Evolutionary conservation across 2,888 invertebrate genomes (phyloP), one percentile per base, ranked within the genome.

Genomic region (Pseudoips prasinana): DNA sequence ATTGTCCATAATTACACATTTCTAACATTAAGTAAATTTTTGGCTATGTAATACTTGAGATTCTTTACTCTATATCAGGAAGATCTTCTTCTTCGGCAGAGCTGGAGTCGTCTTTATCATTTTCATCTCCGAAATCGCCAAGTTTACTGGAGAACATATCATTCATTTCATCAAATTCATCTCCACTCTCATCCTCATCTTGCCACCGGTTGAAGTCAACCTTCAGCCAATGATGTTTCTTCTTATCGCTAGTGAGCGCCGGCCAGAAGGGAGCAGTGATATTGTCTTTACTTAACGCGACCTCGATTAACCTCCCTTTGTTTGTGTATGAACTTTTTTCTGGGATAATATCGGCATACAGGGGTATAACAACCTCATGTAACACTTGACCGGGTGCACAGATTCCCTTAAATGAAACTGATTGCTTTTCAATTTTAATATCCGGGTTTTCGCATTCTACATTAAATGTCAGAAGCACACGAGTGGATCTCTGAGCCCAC

Each of bases 191-290:
- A 64, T 96, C 96, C 83, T 98, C 98, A 88, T 98, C 98, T 77
- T 94, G 94, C 98, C 98, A 99, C 83, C 97, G 97, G 72, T 96
- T 94, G 77, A 99, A 99, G 75, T 99, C 98, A 53, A 97, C 95
- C 89, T 98, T 98, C 49, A 99, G 90, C 96, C 98, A 98, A 76
- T 98, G 97, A 65, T 94, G 93, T 88, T 98, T 98, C 75, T 93
- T 93, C 61, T 93, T 94, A 58, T 95, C 95, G 75, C 94, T 94
- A 25, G 96, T 94, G 46, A 98, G 89, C 42, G 94, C 82, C 25
- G 96, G 94, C 98, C 98, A 98, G 74, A 92, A 98, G 2, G 94
- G 92, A 43, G 93, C 94, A 32, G 76, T 91, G 75, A 71, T 87
- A 83, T 77, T 80, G 79, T 89, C 90, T 91, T 95, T 95, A 36